Evolutionary conservation across 2,113 vertebrate genomes (phyloP), one percentile per base, ranked within the genome.

Genomic region (Promerops cafer): DNA sequence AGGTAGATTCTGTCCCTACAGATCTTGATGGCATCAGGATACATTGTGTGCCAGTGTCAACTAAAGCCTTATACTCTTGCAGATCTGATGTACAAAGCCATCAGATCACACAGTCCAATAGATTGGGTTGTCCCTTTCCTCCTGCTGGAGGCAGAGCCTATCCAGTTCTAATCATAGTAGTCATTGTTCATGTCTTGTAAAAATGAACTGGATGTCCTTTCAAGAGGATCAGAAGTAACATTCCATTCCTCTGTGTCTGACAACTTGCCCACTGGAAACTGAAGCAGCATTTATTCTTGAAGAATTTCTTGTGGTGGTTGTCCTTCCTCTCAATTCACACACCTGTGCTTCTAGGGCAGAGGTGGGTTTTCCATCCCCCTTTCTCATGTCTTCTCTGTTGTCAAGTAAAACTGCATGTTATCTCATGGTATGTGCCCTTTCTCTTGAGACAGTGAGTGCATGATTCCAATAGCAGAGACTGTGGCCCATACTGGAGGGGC

Each of bases 391-490:
- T 33, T 60, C 18, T 45, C 72, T 52, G n/a, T 28, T 45, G 22
- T 53, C 15, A 28, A 27, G 18, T 39, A 78, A 87, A 69, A 45
- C 8, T 2, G 11, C 15, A 45, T 5, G 27, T 33, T 69, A 60
- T 22, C 18, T 77, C 22, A 18, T 23, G 37, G 14, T 28, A 18
- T 19, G 27, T 44, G 16, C 45, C 39, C 33, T 68, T 50, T 60
- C 33, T 52, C 22, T 50, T 1, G 1, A 44, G 37, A 14, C 1
- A 9, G 26, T 6, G 2, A 24, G 9, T 76, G 17, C 37, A 33
- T 23, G 33, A 23, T 74, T 64, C 18, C 63, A 52, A 19, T 27
- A 77, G 35, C 22, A 50, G 61, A 66, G 18, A 33, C 39, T 61
- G 33, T 52, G 45, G 33, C 33, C 15, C 63, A 53, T 45, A 28